Base-by-base conservation (phyloP, 2,797 vertebrate genomes). In the Argyrosomus regius region DNA sequence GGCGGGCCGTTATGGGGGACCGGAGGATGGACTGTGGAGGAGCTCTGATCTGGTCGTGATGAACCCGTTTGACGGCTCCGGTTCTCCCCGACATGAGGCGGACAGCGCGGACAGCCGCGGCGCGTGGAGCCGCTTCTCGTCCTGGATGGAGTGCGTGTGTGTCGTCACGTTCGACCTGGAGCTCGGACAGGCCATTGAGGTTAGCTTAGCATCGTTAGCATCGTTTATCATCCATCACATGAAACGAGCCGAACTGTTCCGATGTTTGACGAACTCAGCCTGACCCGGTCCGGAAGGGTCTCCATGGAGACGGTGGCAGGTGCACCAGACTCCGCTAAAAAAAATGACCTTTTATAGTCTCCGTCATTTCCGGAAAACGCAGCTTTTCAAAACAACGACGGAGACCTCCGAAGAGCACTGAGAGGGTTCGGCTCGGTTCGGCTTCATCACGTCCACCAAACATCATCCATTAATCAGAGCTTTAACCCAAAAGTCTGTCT, bases 91-190 rank as follows among this genome's bases (percentile, higher is more conserved):
- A 3, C 72, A 58, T 8, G 84, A 82, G 46, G 85, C 68, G 26
- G 77, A 66, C n/a, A 31, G 70, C 18, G 53, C 24, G 43, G 87
- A 69, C 17, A 52, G 86, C 3, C 84, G 82, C 0, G 65, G 89
- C 26, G 94, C 94, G 28, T 98, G 97, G 97, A 84, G 91, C 24
- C 95, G 97, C 20, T 97, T 99, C 91, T 96, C 96, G 5, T 94
- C 96, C 1, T 98, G 97, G 97, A 78, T 98, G 67, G 97, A 98
- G 84, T 98, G 97, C 61, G 94, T 96, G 78, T 99, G 98, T 72
- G 97, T 98, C 4, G 97, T 99, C 59, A 98, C 97, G 81, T 98
- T 99, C 94, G 97, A 98, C 89, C 94, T 98, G 92, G 97, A 99
- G 94, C 95, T 99, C 41, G 98, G 98, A 54, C 97, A 98, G 90